phyloP scores from a whole-genome alignment of 92 coral and sea anemone species.

The Porites evermanni region DNA sequence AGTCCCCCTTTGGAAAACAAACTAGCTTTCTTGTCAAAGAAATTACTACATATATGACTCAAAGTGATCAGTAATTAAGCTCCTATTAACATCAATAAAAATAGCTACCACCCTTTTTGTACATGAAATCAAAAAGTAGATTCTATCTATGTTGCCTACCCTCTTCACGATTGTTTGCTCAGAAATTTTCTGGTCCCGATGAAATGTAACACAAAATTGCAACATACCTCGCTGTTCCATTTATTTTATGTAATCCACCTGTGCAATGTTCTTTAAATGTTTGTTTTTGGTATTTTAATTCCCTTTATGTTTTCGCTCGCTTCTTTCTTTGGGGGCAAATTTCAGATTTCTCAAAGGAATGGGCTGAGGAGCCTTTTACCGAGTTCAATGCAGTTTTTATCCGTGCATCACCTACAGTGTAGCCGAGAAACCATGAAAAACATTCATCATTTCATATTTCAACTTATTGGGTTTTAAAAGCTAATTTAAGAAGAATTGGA shows the following conservation, averaged over 20 bases:
- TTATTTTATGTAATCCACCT: conserved; percentile 8
- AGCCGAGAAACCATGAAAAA: not conserved
- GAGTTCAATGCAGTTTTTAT: not conserved
- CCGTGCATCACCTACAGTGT: not conserved
- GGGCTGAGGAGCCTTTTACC: no score
- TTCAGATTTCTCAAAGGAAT: not conserved
- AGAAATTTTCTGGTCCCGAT: not conserved
- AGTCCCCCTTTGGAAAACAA: not conserved
- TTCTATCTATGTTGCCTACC: not conserved
- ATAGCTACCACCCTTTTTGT: not conserved
- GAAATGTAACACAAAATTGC: no score
- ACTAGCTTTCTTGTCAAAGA: not conserved
- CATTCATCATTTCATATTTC: not conserved
- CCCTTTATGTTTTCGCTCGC: no score
- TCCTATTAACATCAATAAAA: not conserved
- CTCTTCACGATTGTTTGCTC: not conserved
- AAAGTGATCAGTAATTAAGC: not conserved
- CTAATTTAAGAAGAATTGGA: not conserved
- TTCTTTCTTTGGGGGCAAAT: not conserved
- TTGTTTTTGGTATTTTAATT: not conserved
- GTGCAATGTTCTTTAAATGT: not conserved
- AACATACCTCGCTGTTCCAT: conserved; percentile 24
- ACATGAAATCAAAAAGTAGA: not conserved
- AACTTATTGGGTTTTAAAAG: not conserved
- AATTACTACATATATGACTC: not conserved